Evolutionary conservation across 1,140 invertebrate species (phyloP), one percentile per base, ranked within the genome.

Genomic region (Lepidurus apus): DNA sequence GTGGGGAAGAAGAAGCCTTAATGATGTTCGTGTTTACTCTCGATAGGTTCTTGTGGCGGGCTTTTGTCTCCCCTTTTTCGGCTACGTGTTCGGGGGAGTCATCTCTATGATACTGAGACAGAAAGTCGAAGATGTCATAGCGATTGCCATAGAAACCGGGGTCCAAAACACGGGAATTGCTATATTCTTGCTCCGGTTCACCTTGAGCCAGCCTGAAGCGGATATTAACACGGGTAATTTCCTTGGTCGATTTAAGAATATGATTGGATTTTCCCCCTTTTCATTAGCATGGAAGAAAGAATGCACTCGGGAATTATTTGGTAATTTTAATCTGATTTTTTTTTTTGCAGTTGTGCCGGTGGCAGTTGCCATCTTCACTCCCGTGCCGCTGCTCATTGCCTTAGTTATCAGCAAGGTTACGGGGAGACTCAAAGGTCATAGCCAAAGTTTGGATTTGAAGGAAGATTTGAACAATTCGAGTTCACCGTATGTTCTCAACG

Each of bases 121-220:
- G 84, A 84, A 88, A 7, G 82, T 86, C 44, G 82, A 86, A 21
- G 93, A 97, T 83, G 86, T 91, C 8, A 86, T 95, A 1, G 94
- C 96, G 3, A 96, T 98, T 82, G 91, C 93, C 7, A 92, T 98
- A 79, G 96, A 98, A 87, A 96, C 95, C 17, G 96, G 96, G 65
- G 91, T 98, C 77, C 96, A 98, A 86, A 98, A 98, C 86, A 97
- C 95, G 0, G 96, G 95, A 24, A 94, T 97, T 80, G 89, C 94
- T 0, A 95, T 97, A 82, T 92, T 96, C 83, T 85, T 98, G 77
- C 86, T 97, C 21, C 86, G 90, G 78, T 90, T 91, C 84, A 88
- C 90, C 73, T 85, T 93, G 43, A 85, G 86, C 7, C 91, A 93
- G 82, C 93, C 93, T 7, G 89, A 90, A 81, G 91, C 91, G 1